Base-by-base conservation (phyloP, 2,113 vertebrate species). In the Nothobranchius furzeri region DNA sequence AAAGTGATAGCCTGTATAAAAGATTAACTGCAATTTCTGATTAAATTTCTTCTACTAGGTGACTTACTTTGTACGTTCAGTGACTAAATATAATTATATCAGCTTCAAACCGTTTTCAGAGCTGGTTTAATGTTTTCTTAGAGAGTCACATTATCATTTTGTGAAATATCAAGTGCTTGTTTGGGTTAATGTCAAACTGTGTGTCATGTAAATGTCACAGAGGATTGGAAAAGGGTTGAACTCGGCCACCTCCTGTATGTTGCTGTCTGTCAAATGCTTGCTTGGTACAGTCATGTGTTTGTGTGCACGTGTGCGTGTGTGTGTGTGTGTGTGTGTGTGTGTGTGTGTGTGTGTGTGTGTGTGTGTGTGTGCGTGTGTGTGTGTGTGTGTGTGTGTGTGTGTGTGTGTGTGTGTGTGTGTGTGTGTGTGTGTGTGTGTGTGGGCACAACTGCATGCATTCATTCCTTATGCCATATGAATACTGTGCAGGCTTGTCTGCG, bases 181-280 rank as follows among this genome's bases (percentile, higher is more conserved):
- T 77, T 80, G 66, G 50, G 62, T 64, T 56, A 67, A 45, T 60
- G 60, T 72, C 76, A 72, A 68, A 50, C 68, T 59, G 20, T 68
- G 68, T 53, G 65, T 78, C 81, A 74, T 83, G 88, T 84, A 87
- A 84, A 83, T 80, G 82, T 70, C 71, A 73, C 11, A 51, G 12
- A 17, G 62, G 49, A 81, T 68, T 80, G 47, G 69, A 71, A 80
- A 85, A 70, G 76, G 70, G 79, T 73, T 84, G 81, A 84, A 87
- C 78, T 79, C 64, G 70, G 70, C 70, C 60, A 58, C 75, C 75
- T 63, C 64, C 48, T 66, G 81, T 66, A 45, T 83, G 84, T 82
- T 68, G 80, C 84, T 79, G 85, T 88, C 85, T 68, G 70, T 89
- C 87, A 89, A 87, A 86, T 61, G 51, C 71, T 74, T 59, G 53